Percentiles rank a stretch among this genome's conserved stretches.
Evolutionary conservation across 2,888 invertebrate species (phyloP).

Genomic region (Stegana nigrithorax): DNA sequence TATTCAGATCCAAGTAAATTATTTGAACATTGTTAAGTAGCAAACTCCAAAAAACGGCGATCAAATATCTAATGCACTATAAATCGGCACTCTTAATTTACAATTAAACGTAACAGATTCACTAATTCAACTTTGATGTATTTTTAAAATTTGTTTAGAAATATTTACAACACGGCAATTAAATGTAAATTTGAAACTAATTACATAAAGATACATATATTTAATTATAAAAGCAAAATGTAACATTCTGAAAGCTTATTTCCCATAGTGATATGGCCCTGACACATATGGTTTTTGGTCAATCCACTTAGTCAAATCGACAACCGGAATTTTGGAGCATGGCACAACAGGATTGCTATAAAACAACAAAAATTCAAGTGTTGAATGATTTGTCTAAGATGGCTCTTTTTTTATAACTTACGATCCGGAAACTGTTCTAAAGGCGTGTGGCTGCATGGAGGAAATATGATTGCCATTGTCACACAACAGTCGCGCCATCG

Average conservation of each 20-base stretch:
- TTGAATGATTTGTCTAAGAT: neutral
- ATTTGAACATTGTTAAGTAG: too few relatives aligned
- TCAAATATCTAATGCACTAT: too few relatives aligned
- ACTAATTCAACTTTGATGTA: too few relatives aligned
- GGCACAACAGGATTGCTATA: conserved; percentile 74
- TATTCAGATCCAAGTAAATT: too few relatives aligned
- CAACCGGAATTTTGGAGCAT: conserved; percentile 72
- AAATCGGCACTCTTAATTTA: too few relatives aligned
- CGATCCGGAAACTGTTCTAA: conserved; percentile 74
- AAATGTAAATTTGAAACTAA: conserved; percentile 1
- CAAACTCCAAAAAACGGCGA: too few relatives aligned
- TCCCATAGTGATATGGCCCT: conserved; percentile 35
- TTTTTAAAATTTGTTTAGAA: neutral
- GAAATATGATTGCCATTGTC: conserved; percentile 80
- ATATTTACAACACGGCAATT: neutral
- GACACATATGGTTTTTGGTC: conserved; percentile 50
- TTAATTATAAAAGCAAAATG: too few relatives aligned
- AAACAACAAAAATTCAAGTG: conserved; percentile 36
- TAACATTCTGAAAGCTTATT: conserved; percentile 13
- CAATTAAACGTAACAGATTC: too few relatives aligned
- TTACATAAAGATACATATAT: too few relatives aligned
- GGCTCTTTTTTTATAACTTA: conserved; percentile 62
- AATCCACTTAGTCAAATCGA: conserved; percentile 75
- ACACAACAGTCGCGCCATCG: conserved; percentile 82
- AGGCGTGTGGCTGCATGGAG: conserved; percentile 77